Conservation (phyloP, 2,888 invertebrate species). For the Uropetala carovei region DNA sequence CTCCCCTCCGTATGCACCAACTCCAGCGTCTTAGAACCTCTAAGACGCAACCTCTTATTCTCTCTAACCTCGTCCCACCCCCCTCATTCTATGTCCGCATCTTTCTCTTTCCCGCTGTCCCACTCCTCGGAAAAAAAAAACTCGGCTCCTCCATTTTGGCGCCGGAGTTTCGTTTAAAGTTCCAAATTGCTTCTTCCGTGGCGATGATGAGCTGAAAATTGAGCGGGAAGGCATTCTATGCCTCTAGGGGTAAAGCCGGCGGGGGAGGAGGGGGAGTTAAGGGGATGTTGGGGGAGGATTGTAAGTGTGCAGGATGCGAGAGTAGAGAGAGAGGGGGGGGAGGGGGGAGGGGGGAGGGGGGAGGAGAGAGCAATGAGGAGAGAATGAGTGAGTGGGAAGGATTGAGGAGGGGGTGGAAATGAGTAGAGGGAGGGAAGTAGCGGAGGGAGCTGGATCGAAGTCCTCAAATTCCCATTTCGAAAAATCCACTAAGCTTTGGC, state of each 20-base stretch:
- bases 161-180: constrained; percentile 66
- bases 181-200: constrained; percentile 76
- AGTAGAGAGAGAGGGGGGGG: background rate
- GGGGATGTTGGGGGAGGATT: background rate
- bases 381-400: background rate
- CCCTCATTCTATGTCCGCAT: background rate
- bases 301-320: background rate
- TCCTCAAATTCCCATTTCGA: constrained; percentile 64
- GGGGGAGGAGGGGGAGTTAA: background rate
- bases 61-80: background rate
- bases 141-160: constrained; percentile 49
- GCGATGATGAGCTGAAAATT: constrained; percentile 76
- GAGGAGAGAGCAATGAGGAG: too few relatives aligned
- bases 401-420: too few relatives aligned
- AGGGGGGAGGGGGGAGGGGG: background rate
- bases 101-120: too few relatives aligned
- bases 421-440: background rate
- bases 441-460: constrained; percentile 47
- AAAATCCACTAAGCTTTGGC: constrained; percentile 63
- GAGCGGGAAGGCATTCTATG: constrained; percentile 72
- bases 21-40: background rate
- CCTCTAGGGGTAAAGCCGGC: background rate
- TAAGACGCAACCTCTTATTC: background rate
- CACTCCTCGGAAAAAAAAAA: background rate
- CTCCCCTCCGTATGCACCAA: background rate